A percentile compares a stretch with the other conserved stretches of the same genome.
These are phyloP conservation scores for Leptosomus discolor DNA, from an alignment of 2,113 vertebrate species.

Conservation along the genomic window DNA sequence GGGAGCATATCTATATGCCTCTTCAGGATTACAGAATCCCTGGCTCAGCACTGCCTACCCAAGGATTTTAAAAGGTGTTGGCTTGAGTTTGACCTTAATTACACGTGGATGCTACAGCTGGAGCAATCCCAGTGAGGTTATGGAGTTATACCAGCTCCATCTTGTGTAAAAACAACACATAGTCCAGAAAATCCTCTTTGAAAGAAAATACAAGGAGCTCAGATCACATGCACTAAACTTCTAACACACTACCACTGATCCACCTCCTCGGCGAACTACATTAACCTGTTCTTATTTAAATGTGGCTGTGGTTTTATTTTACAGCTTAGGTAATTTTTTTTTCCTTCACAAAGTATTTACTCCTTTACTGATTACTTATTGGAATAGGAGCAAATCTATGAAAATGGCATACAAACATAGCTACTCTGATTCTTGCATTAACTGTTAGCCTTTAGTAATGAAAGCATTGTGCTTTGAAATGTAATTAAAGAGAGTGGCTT, in stretches of 20 bases:
- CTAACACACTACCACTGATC: background rate
- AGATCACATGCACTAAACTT: background rate
- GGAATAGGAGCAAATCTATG: background rate
- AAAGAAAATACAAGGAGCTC: background rate
- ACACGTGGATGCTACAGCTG: background rate
- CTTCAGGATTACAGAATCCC: background rate
- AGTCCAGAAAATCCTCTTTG: background rate
- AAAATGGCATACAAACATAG: background rate
- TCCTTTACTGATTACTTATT: background rate
- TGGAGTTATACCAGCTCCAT: background rate
- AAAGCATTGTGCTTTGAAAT: background rate
- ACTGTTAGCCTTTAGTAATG: background rate
- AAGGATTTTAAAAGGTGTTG: background rate
- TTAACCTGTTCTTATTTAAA: background rate
- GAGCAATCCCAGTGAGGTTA: background rate
- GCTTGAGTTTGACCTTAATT: background rate
- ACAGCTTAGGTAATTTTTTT: background rate
- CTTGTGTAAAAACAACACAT: background rate
- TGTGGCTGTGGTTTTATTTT: background rate
- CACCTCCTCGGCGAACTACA: background rate
- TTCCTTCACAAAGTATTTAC: background rate
- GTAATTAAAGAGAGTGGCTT: background rate
- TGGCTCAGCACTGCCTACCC: background rate
- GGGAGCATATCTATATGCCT: background rate
- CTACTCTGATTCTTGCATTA: background rate